phyloP scores from a whole-genome alignment of 64 coral and sea anemone species.

The Stylophora pistillata region DNA sequence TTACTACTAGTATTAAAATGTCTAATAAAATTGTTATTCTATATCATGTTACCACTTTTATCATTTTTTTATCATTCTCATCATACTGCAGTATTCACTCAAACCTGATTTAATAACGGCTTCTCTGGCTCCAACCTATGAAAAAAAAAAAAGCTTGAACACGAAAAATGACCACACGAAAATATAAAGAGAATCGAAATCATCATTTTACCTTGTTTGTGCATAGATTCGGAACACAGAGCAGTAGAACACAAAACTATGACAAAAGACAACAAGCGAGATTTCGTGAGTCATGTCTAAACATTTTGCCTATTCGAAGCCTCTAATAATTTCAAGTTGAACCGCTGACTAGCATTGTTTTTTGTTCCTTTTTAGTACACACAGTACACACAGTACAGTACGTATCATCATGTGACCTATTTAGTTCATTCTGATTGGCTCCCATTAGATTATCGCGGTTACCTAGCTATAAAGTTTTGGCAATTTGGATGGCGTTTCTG shows the following conservation, averaged over 20 bases:
- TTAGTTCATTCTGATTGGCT: too few species aligned
- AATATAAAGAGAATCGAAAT: not conserved
- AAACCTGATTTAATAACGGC: slow-evolving; percentile 46
- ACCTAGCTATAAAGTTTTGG: too few species aligned
- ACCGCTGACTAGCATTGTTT: not conserved
- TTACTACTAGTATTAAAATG: too few species aligned
- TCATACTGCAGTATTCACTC: not conserved
- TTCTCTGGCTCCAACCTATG: slow-evolving; percentile 49
- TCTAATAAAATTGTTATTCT: too few species aligned
- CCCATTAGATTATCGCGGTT: too few species aligned
- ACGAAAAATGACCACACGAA: too few species aligned
- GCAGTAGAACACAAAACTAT: not conserved
- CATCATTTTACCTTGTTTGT: not conserved
- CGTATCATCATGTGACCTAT: too few species aligned
- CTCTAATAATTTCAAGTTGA: not conserved
- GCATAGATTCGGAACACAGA: not conserved
- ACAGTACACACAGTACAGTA: too few species aligned
- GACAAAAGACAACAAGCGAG: not conserved
- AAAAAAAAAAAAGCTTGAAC: not conserved
- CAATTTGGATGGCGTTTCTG: too few species aligned
- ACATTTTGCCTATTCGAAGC: not conserved
- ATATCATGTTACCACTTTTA: not conserved
- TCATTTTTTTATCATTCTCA: not conserved
- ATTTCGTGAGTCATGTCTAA: not conserved
- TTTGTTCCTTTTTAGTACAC: too few species aligned